phyloP scores from a whole-genome alignment of 1,140 invertebrate species.

The Drosophila cardini region DNA sequence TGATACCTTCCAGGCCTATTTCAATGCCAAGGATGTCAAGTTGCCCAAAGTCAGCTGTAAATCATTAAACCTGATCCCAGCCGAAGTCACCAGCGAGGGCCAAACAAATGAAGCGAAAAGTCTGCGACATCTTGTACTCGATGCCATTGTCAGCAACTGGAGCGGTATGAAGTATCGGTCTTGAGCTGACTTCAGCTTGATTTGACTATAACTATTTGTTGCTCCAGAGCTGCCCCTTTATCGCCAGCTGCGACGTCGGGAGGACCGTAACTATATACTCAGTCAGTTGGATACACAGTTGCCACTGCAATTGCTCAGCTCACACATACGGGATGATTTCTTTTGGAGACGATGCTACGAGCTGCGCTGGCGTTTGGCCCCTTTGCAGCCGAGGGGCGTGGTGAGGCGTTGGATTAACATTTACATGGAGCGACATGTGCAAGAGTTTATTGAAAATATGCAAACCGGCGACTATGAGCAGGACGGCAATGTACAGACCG shows the following conservation, averaged over 20 bases:
- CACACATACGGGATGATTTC: constrained; percentile 82
- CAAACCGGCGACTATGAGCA: constrained; percentile 84
- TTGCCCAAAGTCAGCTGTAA: constrained; percentile 71
- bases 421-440: constrained; percentile 85
- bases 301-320: constrained; percentile 79
- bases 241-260: constrained; percentile 70
- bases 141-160: constrained; percentile 84
- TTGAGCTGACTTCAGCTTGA: not conserved
- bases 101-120: constrained; percentile 76
- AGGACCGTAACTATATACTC: constrained; percentile 84
- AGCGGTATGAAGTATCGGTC: constrained; percentile 61
- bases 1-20: constrained; percentile 84
- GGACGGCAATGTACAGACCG: constrained; percentile 74
- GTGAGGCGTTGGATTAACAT: constrained; percentile 84
- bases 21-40: constrained; percentile 68
- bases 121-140: constrained; percentile 83
- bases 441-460: constrained; percentile 85
- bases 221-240: constrained; percentile 77
- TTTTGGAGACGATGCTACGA: constrained; percentile 84
- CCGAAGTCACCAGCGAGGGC: constrained; percentile 32
- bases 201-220: constrained; percentile 5
- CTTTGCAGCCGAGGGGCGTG: constrained; percentile 52
- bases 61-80: constrained; percentile 62
- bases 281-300: constrained; percentile 83
- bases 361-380: constrained; percentile 77